Base-by-base conservation (phyloP, 2,888 invertebrate species). In the Pomacea canaliculata region DNA sequence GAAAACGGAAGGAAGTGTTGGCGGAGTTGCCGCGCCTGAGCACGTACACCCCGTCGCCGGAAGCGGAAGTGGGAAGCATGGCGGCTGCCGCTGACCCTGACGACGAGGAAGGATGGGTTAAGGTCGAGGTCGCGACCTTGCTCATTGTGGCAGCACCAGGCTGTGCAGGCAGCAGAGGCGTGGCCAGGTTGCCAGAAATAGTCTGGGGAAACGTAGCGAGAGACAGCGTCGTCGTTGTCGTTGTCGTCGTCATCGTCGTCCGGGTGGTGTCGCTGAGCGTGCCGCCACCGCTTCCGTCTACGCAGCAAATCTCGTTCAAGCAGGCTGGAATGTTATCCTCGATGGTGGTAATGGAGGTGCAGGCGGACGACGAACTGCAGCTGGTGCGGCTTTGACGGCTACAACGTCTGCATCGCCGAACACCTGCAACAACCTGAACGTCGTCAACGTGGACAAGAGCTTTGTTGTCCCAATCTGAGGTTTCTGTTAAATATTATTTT, bases 31-130 rank as follows among this genome's bases (percentile, higher is more conserved):
- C 67, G 13, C 23, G 27, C 23, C 67, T 27, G 27, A 74, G 23
- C 1, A 68, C 48, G 74, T 74, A 74, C 23, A 74, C 74, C 1
- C 74, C 74, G 74, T 74, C 74, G 9, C 74, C 59, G 4, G 59
- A 68, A 46, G 60, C 69, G 7, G 68, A 12, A 23, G 48, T 19
- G 9, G 68, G 37, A 48, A 68, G 37, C 63, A 63, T 5, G 2
- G 63, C 23, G n/a, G 63, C 12, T 12, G 68, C 9, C 2, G 68
- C 19, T 46, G 68, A 27, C 68, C 3, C 27, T 12, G 48, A 56
- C 12, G 51, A 10, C 51, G 51, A 16, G 7, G 51, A 56, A 7
- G 51, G 10, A 2, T 13, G 51, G 51, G 51, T 56, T 10, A 16
- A 13, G 51, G 51, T 56, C 12, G 51, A 16, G 51, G 51, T 56